Percentiles rank a stretch among this genome's conserved stretches.
Conservation (phyloP, 2,113 vertebrate species). For the Naja naja region DNA sequence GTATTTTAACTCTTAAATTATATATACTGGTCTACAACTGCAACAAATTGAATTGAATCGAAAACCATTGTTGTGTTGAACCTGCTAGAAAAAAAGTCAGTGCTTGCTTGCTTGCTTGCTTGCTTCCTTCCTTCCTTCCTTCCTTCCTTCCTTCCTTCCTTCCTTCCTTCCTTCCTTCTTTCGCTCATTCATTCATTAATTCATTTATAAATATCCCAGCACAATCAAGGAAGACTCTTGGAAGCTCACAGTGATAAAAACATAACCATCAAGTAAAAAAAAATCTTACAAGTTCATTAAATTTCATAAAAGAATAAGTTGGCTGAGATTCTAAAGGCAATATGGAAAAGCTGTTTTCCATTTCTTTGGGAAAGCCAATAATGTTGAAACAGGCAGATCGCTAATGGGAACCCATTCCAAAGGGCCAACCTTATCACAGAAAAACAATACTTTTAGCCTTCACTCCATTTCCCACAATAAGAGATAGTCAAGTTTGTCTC, state of each 20-base stretch:
- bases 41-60: not conserved
- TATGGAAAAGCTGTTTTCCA: not conserved
- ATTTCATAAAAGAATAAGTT: not conserved
- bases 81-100: not conserved
- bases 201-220: not conserved
- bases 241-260: not conserved
- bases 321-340: not conserved
- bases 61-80: not conserved
- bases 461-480: not conserved
- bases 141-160: no score
- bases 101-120: not conserved
- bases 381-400: not conserved
- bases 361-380: not conserved
- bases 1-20: not conserved
- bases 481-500: not conserved
- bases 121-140: no score
- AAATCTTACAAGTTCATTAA: not conserved
- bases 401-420: not conserved
- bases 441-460: not conserved
- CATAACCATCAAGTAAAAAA: not conserved
- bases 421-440: not conserved
- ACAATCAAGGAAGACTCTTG: not conserved
- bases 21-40: not conserved
- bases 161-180: no score
- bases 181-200: not conserved